Evolutionary conservation across 2,113 vertebrate species (phyloP).

Genomic region (Myanophis thanlyinensis): DNA sequence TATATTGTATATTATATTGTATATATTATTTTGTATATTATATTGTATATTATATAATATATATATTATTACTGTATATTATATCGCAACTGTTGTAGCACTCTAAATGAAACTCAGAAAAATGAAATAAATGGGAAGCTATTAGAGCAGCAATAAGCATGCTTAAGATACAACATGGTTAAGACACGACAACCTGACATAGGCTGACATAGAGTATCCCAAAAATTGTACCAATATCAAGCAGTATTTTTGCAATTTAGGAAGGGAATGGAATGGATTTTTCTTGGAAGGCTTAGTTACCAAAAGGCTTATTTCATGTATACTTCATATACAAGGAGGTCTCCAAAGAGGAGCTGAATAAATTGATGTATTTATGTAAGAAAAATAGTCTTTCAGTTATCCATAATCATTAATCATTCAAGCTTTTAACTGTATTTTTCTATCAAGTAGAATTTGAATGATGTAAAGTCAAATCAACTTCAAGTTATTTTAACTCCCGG

Average conservation of each 20-base stretch:
- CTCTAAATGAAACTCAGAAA: neutral
- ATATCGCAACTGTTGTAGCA: neutral
- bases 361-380: neutral
- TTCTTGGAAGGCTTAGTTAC: neutral
- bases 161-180: neutral
- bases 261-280: neutral
- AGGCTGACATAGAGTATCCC: neutral
- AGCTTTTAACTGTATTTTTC: neutral
- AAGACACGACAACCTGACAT: neutral
- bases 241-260: neutral
- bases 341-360: neutral
- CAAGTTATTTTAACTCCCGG: neutral
- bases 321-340: neutral
- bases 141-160: neutral
- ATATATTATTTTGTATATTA: too few species aligned
- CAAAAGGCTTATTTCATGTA: neutral
- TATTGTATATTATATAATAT: too few species aligned
- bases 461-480: neutral
- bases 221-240: neutral
- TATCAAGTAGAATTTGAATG: neutral
- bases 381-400: neutral
- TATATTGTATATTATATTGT: too few species aligned
- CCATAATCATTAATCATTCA: neutral
- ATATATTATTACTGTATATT: too few species aligned
- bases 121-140: neutral